Percentiles rank a stretch among this genome's conserved stretches.
These are phyloP conservation scores for Pelodiscus sinensis DNA, from an alignment of 2,113 vertebrate genomes.

Conservation along the genomic window DNA sequence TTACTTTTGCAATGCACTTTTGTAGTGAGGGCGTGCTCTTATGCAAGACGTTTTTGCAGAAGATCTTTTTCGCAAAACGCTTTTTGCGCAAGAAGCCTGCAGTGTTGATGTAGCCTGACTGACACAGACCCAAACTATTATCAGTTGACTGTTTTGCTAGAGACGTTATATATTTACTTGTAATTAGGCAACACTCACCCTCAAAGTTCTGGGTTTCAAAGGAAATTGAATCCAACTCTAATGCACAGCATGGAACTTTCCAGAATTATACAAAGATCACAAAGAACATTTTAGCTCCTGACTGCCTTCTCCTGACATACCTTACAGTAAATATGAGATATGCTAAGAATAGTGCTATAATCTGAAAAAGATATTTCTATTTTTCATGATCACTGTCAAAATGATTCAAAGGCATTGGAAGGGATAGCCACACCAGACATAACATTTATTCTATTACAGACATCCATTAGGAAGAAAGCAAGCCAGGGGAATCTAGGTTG, in stretches of 20 bases:
- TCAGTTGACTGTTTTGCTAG: neutral
- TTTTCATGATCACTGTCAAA: neutral
- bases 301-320: neutral
- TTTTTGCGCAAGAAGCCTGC: no score
- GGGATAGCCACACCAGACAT: neutral
- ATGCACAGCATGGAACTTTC: neutral
- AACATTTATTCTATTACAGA: neutral
- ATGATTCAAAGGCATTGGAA: neutral
- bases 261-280: neutral
- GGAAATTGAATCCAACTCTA: neutral
- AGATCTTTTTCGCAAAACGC: no score
- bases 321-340: neutral
- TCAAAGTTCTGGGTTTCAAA: neutral
- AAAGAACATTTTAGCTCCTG: neutral
- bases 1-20: no score
- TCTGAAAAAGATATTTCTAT: neutral
- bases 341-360: neutral
- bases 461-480: neutral
- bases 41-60: no score
- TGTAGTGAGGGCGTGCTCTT: no score
- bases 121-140: neutral
- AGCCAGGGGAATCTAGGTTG: neutral
- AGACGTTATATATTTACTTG: neutral
- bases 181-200: neutral
- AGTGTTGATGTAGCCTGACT: neutral